Base-by-base conservation (phyloP, 2,888 invertebrate genomes). In the Ypsolopha sequella region DNA sequence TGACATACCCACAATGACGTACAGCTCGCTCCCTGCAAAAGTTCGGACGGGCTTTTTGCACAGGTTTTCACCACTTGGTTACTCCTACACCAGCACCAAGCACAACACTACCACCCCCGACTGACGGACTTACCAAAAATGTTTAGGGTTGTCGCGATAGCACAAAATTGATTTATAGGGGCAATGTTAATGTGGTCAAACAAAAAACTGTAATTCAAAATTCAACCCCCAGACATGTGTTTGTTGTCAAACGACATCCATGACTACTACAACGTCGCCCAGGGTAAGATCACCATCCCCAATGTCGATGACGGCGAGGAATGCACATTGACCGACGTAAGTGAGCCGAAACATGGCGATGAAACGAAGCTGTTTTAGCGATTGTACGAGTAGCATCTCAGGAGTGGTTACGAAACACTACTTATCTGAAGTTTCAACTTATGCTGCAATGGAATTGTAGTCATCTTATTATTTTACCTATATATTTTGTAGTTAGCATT, bases 231-330 rank as follows among this genome's bases (percentile, higher is more conserved):
- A 96, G 97, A 91, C 0, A 89, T 87, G 75, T 94, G 96, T 89
- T 70, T 89, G 66, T 91, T 98, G 74, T 91, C 91, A 69, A 91
- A 96, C 84, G 92, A 97, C 90, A 92, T 97, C 89, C 89, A 94
- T 89, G 95, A 96, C 88, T 99, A 98, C 91, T 87, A 90, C 90
- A 95, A 92, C 91, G 95, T 97, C 76, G 90, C 98, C 73, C 98
- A 99, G 92, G 99, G 98, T 90, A 97, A 97, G 91, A 91, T 92
- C 77, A 93, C 93, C 71, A 98, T 99, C 82, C 96, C 98, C 72
- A 93, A 91, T 85, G 93, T 99, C 68, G 97, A 99, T 88, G 99
- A 99, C 85, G 92, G 91, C 73, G 98, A 98, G 87, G 98, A 99
- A 92, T 93, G 92, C 89, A 36, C 57, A 56, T 88, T 95, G 69